A percentile compares a stretch with the other conserved stretches of the same genome.
These are phyloP conservation scores for Fregata magnificens DNA, from an alignment of 2,113 vertebrate genomes.

Conservation along the genomic window DNA sequence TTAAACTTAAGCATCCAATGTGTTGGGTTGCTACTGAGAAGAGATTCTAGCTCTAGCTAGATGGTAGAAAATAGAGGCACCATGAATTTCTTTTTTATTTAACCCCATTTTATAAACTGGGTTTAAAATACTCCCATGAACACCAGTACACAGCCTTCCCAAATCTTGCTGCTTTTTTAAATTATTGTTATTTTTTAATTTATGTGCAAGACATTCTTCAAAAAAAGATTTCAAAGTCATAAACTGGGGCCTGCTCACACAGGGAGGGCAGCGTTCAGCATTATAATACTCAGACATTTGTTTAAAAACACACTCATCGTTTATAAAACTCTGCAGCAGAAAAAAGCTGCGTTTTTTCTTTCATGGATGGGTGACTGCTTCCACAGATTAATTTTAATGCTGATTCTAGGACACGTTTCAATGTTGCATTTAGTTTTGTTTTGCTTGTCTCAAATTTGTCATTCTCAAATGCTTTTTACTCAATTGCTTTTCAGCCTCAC, in stretches of 20 bases:
- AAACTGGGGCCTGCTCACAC: not conserved
- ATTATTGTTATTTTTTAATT: not conserved
- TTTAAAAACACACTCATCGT: not conserved
- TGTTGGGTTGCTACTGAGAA: not conserved
- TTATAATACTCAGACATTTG: not conserved
- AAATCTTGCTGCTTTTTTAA: too few relatives aligned
- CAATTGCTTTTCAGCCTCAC: not conserved
- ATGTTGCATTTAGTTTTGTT: not conserved
- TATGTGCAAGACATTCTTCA: not conserved
- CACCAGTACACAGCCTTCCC: not conserved
- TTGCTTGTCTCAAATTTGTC: not conserved
- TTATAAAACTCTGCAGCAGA: not conserved
- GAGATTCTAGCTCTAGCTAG: not conserved
- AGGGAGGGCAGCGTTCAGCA: not conserved
- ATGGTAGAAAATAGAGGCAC: not conserved
- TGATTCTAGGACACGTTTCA: not conserved
- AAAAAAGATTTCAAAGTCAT: not conserved
- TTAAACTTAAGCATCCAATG: not conserved
- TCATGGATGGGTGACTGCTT: not conserved
- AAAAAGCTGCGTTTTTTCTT: not conserved
- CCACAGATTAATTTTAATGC: not conserved
- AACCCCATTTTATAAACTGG: not conserved
- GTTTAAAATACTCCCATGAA: not conserved
- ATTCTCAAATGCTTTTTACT: not conserved
- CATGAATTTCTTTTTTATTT: too few relatives aligned